These are phyloP conservation scores for Hedychridium roseum DNA, from an alignment of 2,888 invertebrate species.

Conservation along the genomic window DNA sequence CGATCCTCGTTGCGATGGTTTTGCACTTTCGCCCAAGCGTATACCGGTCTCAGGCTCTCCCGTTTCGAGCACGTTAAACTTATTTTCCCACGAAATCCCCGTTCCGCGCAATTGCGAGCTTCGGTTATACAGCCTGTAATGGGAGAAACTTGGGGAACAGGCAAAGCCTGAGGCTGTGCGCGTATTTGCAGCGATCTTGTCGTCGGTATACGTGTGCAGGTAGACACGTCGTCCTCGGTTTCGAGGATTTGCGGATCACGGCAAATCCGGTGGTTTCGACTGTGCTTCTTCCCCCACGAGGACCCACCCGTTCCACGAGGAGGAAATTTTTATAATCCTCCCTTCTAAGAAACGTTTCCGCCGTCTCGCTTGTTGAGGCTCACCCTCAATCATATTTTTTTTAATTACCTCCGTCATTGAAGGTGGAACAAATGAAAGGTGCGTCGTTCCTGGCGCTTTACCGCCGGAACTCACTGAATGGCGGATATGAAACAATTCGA, in stretches of 20 bases:
- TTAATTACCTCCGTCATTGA: neutral
- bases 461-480: neutral
- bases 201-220: constrained; percentile 3
- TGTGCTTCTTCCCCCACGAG: constrained; percentile 7
- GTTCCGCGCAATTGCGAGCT: neutral
- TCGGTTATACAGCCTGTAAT: neutral
- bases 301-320: constrained; percentile 1
- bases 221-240: constrained; percentile 7
- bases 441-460: no score
- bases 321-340: constrained; percentile 9
- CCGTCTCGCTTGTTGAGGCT: constrained; percentile 3
- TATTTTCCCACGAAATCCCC: neutral
- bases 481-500: constrained; percentile 16
- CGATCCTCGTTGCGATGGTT: neutral
- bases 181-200: constrained; percentile 2
- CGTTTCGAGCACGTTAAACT: neutral
- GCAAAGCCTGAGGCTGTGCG: neutral
- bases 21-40: neutral
- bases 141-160: neutral
- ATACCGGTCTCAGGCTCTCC: neutral
- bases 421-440: neutral
- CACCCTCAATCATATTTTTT: neutral
- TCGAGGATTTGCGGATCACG: constrained; percentile 18
- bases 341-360: constrained; percentile 3
- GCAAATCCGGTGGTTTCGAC: constrained; percentile 16